Conservation (phyloP, 2,113 vertebrate genomes). For the Antennarius striatus region DNA sequence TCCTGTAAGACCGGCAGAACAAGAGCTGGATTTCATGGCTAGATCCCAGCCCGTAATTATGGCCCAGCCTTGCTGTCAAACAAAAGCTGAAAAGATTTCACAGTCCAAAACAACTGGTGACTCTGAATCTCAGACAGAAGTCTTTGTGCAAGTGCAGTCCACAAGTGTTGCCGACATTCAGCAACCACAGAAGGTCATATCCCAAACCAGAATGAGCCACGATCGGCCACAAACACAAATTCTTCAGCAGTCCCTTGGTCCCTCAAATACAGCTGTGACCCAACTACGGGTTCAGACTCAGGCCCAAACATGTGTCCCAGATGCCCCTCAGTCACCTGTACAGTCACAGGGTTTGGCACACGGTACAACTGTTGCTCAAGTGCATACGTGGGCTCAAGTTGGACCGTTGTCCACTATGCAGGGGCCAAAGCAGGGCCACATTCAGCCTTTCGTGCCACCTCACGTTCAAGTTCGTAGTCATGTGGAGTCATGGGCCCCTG, state of each 20-base stretch:
- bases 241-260: constrained; percentile 8
- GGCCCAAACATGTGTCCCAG: constrained; percentile 15
- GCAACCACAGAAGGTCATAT: constrained; percentile 16
- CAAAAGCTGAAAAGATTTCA: constrained; percentile 16
- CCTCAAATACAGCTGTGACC: constrained; percentile 14
- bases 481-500: constrained; percentile 61
- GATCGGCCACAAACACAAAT: constrained; percentile 16
- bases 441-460: constrained; percentile 41
- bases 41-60: constrained; percentile 17
- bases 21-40: constrained; percentile 7
- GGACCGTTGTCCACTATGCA: constrained; percentile 38
- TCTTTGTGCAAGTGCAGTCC: constrained; percentile 1
- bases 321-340: constrained; percentile 18
- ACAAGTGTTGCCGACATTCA: constrained; percentile 21
- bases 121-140: constrained; percentile 1
- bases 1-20: constrained; percentile 6
- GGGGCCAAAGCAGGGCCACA: constrained; percentile 16
- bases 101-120: constrained; percentile 13
- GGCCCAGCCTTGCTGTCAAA: constrained; percentile 33
- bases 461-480: constrained; percentile 64
- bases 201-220: constrained; percentile 25
- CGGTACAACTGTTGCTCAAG: constrained; percentile 38
- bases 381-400: constrained; percentile 45
- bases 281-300: constrained; percentile 5
- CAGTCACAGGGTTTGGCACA: constrained; percentile 27